Evolutionary conservation across 2,797 vertebrate genomes (phyloP).

Genomic region (Thripadectes ignobilis): DNA sequence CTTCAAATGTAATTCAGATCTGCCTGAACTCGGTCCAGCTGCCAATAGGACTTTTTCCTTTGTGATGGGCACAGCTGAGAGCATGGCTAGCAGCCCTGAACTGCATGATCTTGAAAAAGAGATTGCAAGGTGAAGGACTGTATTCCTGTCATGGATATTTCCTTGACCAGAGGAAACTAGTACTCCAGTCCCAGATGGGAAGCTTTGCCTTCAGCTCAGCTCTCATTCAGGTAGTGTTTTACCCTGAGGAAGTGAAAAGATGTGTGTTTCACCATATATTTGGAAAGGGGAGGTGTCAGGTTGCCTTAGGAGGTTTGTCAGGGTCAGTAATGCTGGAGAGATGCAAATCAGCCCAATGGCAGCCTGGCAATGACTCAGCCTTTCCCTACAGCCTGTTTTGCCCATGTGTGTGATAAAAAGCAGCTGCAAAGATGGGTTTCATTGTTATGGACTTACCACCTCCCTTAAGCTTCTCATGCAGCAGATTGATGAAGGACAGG

Average conservation of each 20-base stretch:
- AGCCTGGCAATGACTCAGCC: neutral
- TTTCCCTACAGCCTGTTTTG: neutral
- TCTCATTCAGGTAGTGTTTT: slow-evolving; percentile 8
- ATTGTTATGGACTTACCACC: neutral
- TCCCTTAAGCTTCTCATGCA: neutral
- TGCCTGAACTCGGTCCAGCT: neutral
- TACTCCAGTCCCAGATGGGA: neutral
- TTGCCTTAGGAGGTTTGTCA: neutral
- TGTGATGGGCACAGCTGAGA: neutral
- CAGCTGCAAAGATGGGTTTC: neutral
- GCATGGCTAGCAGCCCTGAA: neutral
- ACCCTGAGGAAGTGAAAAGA: neutral
- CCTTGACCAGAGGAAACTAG: neutral
- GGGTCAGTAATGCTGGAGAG: neutral
- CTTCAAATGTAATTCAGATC: neutral
- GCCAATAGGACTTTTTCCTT: neutral
- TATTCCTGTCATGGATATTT: neutral
- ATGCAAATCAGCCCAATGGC: neutral
- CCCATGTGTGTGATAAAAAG: neutral
- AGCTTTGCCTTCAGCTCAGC: neutral
- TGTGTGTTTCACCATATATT: neutral
- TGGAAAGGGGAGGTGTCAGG: neutral
- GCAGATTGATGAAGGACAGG: neutral
- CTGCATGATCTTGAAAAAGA: neutral
- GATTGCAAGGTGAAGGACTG: neutral